These are phyloP conservation scores for Ditylenchus weischeri DNA, from an alignment of 2,888 invertebrate genomes.

Conservation along the genomic window DNA sequence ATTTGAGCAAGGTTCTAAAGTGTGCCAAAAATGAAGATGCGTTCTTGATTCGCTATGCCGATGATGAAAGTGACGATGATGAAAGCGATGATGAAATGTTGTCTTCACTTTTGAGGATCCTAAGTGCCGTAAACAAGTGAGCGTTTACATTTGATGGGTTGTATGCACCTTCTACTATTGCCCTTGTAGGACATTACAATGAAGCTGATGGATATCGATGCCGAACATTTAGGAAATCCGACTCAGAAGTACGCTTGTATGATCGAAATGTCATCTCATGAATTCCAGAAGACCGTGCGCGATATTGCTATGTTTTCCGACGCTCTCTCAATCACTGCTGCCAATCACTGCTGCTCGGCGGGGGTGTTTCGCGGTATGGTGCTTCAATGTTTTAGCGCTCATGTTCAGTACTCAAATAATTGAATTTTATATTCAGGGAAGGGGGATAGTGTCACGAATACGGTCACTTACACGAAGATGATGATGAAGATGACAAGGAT, in stretches of 20 bases:
- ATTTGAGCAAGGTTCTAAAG: constrained; percentile 71
- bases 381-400: neutral
- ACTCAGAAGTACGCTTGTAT: constrained; percentile 97
- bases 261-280: constrained; percentile 86
- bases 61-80: constrained; percentile 84
- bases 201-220: constrained; percentile 96
- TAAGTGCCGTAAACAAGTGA: constrained; percentile 34
- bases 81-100: too few species aligned
- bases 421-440: constrained; percentile 59
- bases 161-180: too few species aligned
- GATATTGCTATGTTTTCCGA: constrained; percentile 97
- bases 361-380: constrained; percentile 72
- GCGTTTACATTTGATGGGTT: neutral
- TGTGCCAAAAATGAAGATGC: constrained; percentile 92
- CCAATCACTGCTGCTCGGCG: constrained; percentile 77
- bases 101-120: constrained; percentile 78
- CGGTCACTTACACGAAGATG: constrained; percentile 49
- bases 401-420: too few species aligned
- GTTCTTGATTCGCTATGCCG: constrained; percentile 72
- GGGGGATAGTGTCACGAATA: constrained; percentile 78
- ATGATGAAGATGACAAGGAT: constrained; percentile 28
- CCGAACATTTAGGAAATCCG: constrained; percentile 93
- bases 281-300: constrained; percentile 83
- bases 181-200: constrained; percentile 72
- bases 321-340: constrained; percentile 89